These are phyloP conservation scores for Drosophila nigricruria DNA, from an alignment of 2,888 invertebrate species.

Conservation along the genomic window DNA sequence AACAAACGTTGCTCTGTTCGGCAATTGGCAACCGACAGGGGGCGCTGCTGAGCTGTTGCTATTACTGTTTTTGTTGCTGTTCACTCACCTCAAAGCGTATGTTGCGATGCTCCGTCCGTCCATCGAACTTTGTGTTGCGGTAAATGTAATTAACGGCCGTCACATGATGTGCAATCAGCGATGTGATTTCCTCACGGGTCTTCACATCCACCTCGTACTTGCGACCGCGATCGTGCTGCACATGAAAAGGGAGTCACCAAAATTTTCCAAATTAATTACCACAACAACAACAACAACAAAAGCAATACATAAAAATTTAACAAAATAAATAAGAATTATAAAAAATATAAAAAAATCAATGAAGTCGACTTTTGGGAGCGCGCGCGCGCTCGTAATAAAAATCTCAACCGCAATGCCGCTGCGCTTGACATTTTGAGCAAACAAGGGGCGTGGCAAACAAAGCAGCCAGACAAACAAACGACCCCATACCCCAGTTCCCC, in stretches of 20 bases:
- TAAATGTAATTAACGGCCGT: constrained; percentile 99
- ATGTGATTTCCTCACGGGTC: constrained; percentile 98
- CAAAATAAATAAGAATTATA: background rate
- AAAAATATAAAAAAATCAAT: constrained; percentile 14
- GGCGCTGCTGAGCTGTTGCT: constrained; percentile 27
- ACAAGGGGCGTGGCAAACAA: constrained; percentile 47
- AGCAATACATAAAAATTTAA: background rate
- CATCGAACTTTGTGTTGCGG: constrained; percentile 97
- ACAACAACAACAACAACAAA: constrained; percentile 19
- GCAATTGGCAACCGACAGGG: constrained; percentile 33
- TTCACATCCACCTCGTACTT: constrained; percentile 92
- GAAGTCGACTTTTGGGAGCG: constrained; percentile 41
- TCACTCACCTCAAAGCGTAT: constrained; percentile 95
- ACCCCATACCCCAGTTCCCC: constrained; percentile 23
- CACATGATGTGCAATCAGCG: constrained; percentile 98
- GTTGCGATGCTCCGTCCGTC: constrained; percentile 94
- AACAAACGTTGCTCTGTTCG: constrained; percentile 11
- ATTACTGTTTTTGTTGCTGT: background rate
- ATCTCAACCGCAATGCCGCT: constrained; percentile 63
- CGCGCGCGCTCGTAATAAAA: constrained; percentile 50
- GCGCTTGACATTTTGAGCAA: constrained; percentile 65
- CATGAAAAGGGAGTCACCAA: constrained; percentile 18
- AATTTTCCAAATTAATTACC: constrained; percentile 30
- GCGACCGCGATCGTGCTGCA: constrained; percentile 90
- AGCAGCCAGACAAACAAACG: constrained; percentile 65